These are phyloP conservation scores for Acanthurus lineatus DNA, from an alignment of 2,797 vertebrate genomes.

Conservation along the genomic window DNA sequence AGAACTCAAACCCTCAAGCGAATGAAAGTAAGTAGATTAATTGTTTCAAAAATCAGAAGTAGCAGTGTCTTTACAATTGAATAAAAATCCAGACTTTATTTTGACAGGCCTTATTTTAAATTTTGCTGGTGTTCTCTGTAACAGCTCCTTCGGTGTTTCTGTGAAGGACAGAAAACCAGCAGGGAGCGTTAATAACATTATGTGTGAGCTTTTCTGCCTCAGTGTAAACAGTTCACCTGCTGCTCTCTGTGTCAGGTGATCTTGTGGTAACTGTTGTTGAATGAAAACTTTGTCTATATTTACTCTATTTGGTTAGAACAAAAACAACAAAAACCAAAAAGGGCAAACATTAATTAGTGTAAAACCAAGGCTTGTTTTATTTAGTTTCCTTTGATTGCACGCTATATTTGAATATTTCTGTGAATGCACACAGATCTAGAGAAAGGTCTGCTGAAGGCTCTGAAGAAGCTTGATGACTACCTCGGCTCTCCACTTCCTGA, in stretches of 20 bases:
- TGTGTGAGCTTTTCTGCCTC: slow-evolving; percentile 39
- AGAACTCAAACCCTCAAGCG: slow-evolving; percentile 91
- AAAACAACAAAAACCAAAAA: background rate
- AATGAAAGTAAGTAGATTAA: slow-evolving; percentile 87
- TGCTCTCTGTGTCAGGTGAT: slow-evolving; percentile 18
- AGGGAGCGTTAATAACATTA: slow-evolving; percentile 63
- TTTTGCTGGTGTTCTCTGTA: background rate
- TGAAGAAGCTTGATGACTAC: slow-evolving; percentile 88
- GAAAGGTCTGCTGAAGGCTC: slow-evolving; percentile 86
- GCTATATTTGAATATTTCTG: background rate
- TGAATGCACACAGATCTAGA: slow-evolving; percentile 79
- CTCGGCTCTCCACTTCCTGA: slow-evolving; percentile 89
- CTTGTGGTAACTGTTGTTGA: slow-evolving; percentile 20
- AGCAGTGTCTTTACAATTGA: background rate
- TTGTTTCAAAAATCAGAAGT: background rate
- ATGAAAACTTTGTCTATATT: slow-evolving; percentile 1
- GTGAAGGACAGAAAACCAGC: slow-evolving; percentile 43
- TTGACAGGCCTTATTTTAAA: background rate
- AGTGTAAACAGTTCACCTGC: slow-evolving; percentile 22
- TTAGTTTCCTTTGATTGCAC: background rate
- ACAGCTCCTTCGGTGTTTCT: slow-evolving; percentile 6
- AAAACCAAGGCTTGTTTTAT: background rate
- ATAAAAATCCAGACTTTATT: background rate
- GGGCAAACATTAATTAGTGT: background rate
- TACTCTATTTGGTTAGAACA: background rate